A percentile compares a stretch with the other conserved stretches of the same genome.
Evolutionary conservation across 2,113 vertebrate genomes (phyloP).

Genomic region (Agapornis roseicollis): DNA sequence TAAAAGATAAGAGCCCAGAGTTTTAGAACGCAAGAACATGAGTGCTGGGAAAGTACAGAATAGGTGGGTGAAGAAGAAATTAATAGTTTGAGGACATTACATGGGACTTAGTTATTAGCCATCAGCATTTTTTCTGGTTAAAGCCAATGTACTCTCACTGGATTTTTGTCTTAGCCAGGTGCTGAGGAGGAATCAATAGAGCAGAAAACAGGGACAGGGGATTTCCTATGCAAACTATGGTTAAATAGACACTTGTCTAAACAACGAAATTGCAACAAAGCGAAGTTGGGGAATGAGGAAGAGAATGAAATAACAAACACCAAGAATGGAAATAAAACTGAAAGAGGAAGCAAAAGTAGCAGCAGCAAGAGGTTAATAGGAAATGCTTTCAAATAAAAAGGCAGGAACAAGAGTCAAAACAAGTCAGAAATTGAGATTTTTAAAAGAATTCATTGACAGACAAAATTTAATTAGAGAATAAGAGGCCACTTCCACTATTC

Average conservation of each 20-base stretch:
- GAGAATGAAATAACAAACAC: neutral
- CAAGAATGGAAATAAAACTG: neutral
- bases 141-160: neutral
- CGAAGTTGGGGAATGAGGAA: neutral
- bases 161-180: neutral
- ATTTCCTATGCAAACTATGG: neutral
- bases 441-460: neutral
- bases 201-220: neutral
- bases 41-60: neutral
- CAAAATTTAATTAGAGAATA: neutral
- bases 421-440: neutral
- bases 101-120: neutral
- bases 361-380: neutral
- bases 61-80: neutral
- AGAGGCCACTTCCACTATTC: neutral
- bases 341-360: neutral
- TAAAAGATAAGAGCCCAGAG: neutral
- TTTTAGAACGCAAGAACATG: neutral
- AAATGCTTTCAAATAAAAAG: neutral
- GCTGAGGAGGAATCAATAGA: neutral
- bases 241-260: neutral
- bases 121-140: neutral
- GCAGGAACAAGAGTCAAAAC: neutral
- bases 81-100: too few species aligned
- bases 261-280: neutral